Conservation (phyloP, 2,888 invertebrate species). For the Holacanthella duospinosa region DNA sequence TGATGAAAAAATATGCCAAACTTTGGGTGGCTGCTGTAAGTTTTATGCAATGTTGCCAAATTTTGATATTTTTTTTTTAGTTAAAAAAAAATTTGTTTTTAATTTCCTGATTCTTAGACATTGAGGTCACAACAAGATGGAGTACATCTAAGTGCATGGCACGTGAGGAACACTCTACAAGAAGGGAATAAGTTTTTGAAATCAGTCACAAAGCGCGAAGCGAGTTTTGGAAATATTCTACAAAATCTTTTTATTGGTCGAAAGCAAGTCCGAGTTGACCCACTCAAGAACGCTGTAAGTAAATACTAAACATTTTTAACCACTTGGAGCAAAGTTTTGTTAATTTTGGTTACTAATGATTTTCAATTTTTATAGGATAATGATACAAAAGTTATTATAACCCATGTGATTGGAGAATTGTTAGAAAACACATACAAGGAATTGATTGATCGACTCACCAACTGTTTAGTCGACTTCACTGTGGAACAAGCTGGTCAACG, state of each 20-base stretch:
- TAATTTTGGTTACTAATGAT: background rate
- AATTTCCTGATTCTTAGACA: background rate
- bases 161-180: background rate
- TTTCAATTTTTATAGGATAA: background rate
- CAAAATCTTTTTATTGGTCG: background rate
- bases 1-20: conserved; percentile 18
- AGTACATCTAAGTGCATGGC: background rate
- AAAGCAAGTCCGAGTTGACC: background rate
- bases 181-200: background rate
- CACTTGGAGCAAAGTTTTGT: background rate
- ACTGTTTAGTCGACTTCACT: conserved; percentile 11
- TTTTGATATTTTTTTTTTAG: background rate
- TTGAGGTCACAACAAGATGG: background rate
- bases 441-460: conserved; percentile 7
- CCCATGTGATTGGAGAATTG: conserved; percentile 5
- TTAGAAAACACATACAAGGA: conserved; percentile 7
- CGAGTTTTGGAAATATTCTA: background rate
- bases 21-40: conserved; percentile 11
- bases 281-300: background rate
- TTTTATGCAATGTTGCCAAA: background rate
- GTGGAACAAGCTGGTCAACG: conserved; percentile 8
- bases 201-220: background rate
- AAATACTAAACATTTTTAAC: no score
- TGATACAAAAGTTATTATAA: background rate
- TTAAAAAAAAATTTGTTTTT: background rate